These are phyloP conservation scores for Microplitis mediator DNA, from an alignment of 1,140 invertebrate species.

Conservation along the genomic window DNA sequence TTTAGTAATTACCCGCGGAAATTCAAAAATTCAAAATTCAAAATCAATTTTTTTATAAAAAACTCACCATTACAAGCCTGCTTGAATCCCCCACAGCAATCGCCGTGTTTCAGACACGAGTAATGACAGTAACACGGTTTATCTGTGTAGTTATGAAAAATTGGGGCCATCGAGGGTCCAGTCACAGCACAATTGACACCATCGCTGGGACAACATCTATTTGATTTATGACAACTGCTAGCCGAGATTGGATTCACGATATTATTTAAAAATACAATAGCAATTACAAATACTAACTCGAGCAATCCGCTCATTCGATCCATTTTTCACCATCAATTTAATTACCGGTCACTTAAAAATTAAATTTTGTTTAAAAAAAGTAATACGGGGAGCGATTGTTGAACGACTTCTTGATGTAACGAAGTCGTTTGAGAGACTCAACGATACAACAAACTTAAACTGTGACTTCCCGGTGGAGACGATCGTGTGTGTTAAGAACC, in stretches of 20 bases:
- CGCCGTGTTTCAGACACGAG: constrained; percentile 79
- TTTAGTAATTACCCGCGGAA: too few relatives aligned
- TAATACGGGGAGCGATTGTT: not conserved
- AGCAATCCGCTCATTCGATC: not conserved
- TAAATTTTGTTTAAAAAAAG: not conserved
- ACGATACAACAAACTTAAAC: not conserved
- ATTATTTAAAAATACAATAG: not conserved
- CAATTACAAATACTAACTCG: not conserved
- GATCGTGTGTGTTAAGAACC: constrained; percentile 3
- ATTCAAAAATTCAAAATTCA: too few relatives aligned
- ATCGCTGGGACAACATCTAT: constrained; percentile 75
- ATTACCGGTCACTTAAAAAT: not conserved
- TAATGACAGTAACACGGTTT: constrained; percentile 86
- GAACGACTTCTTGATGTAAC: too few relatives aligned
- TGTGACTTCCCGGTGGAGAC: constrained; percentile 5
- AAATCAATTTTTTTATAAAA: not conserved
- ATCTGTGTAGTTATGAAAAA: constrained; percentile 76
- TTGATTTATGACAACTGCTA: constrained; percentile 72
- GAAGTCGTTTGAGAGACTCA: not conserved
- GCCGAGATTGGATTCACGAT: constrained; percentile 31
- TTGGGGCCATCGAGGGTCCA: constrained; percentile 77
- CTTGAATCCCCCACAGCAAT: constrained; percentile 81
- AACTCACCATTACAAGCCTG: constrained; percentile 78
- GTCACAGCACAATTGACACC: constrained; percentile 83
- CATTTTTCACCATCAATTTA: constrained; percentile 2